Percentiles rank a stretch among this genome's conserved stretches.
These are phyloP conservation scores for Amphipyra tragopoginis DNA, from an alignment of 2,888 invertebrate species.

Conservation along the genomic window DNA sequence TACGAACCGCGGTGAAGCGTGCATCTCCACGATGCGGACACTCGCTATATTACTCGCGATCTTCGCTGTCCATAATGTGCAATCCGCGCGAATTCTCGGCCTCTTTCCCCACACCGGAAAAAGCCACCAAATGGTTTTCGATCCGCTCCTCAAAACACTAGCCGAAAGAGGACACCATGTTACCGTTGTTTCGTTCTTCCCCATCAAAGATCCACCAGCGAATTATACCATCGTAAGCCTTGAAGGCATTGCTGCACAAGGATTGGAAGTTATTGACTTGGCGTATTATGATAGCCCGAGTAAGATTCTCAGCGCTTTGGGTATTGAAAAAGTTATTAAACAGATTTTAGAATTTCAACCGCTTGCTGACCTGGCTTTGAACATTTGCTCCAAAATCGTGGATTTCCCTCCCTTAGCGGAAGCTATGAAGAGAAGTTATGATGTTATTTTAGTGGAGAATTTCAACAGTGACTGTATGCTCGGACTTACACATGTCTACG, in stretches of 20 bases:
- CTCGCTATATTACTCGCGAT: constrained; percentile 61
- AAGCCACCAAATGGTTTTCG: constrained; percentile 91
- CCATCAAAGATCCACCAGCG: constrained; percentile 81
- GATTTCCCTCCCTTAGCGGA: constrained; percentile 77
- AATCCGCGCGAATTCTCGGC: constrained; percentile 87
- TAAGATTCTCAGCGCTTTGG: constrained; percentile 64
- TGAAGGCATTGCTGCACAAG: constrained; percentile 77
- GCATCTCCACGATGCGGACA: constrained; percentile 71
- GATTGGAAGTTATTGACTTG: constrained; percentile 78
- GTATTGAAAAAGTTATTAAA: constrained; percentile 68
- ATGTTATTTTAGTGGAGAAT: constrained; percentile 90
- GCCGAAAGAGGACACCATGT: constrained; percentile 90
- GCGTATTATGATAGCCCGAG: constrained; percentile 68
- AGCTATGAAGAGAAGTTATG: constrained; percentile 87
- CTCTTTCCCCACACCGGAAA: constrained; percentile 90
- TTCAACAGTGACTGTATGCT: constrained; percentile 92
- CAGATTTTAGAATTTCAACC: constrained; percentile 72
- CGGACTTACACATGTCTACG: constrained; percentile 89
- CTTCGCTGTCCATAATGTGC: constrained; percentile 66
- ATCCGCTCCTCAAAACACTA: constrained; percentile 87
- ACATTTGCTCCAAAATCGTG: constrained; percentile 79
- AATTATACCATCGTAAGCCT: constrained; percentile 84
- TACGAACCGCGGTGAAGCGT: constrained; percentile 56
- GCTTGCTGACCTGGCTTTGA: constrained; percentile 73
- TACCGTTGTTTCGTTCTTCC: constrained; percentile 91